A percentile compares a stretch with the other conserved stretches of the same genome.
phyloP scores from a whole-genome alignment of 2,888 invertebrate species.

The Sinhomidia bicolor region DNA sequence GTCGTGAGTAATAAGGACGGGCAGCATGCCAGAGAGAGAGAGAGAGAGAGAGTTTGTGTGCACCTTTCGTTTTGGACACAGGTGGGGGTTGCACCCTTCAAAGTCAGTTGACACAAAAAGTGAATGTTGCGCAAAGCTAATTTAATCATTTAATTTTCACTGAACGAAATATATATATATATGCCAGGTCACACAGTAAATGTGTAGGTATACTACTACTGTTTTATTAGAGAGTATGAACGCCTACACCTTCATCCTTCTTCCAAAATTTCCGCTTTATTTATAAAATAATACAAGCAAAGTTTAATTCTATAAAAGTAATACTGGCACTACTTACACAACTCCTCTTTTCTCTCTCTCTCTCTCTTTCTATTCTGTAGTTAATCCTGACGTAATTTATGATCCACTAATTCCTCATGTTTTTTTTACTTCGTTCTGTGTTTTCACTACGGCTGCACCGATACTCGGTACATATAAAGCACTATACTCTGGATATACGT shows the following conservation, averaged over 20 bases:
- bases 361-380: background rate
- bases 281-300: background rate
- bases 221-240: constrained; percentile 3
- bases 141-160: constrained; percentile 56
- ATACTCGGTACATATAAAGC: background rate
- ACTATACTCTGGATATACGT: background rate
- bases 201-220: too few species aligned
- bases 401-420: constrained; percentile 26
- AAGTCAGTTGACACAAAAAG: constrained; percentile 8
- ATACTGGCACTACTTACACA: background rate
- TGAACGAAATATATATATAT: background rate
- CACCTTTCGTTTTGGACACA: constrained; percentile 1
- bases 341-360: background rate
- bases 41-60: too few species aligned
- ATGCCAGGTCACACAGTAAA: too few species aligned
- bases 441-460: background rate
- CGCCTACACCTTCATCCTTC: constrained; percentile 50
- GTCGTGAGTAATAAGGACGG: constrained; percentile 1
- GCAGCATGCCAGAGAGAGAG: background rate
- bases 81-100: constrained; percentile 15
- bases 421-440: background rate
- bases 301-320: too few species aligned
- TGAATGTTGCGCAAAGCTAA: constrained; percentile 31
- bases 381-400: constrained; percentile 59
- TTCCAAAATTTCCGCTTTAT: constrained; percentile 28